phyloP scores from a whole-genome alignment of 2,797 vertebrate genomes.

The Percopsis omiscomaycus region DNA sequence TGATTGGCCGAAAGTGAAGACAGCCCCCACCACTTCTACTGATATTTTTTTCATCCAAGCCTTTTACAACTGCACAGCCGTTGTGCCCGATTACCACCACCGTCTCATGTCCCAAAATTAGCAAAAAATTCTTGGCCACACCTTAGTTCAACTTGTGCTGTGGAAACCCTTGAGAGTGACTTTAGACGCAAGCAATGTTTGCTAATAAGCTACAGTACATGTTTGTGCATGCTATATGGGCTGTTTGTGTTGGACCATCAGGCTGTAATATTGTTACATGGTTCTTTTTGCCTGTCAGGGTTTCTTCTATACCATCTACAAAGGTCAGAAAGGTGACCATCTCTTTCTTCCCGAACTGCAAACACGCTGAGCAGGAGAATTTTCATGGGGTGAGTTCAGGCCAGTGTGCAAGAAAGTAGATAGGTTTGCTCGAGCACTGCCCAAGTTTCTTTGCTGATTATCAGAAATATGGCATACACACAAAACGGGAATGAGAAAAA shows the following conservation, averaged over 20 bases:
- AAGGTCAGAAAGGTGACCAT: constrained; percentile 9
- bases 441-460: constrained; percentile 44
- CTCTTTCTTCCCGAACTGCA: constrained; percentile 19
- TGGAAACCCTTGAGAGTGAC: too few species aligned
- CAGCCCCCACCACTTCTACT: too few species aligned
- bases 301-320: constrained; percentile 27
- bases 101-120: too few species aligned
- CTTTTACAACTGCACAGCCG: too few species aligned
- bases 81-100: too few species aligned
- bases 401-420: constrained; percentile 33
- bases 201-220: too few species aligned
- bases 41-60: too few species aligned
- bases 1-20: too few species aligned
- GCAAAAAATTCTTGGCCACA: too few species aligned
- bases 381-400: constrained; percentile 36
- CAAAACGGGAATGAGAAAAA: constrained; percentile 30
- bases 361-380: constrained; percentile 46
- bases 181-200: too few species aligned
- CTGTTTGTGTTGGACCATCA: constrained; percentile 18
- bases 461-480: constrained; percentile 38
- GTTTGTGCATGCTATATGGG: constrained; percentile 5
- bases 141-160: too few species aligned
- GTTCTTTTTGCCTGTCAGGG: constrained; percentile 14
- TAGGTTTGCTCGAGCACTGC: constrained; percentile 22
- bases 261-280: constrained; percentile 23